Evolutionary conservation across 2,888 invertebrate species (phyloP).

Genomic region (Drosophila fulvimacula): DNA sequence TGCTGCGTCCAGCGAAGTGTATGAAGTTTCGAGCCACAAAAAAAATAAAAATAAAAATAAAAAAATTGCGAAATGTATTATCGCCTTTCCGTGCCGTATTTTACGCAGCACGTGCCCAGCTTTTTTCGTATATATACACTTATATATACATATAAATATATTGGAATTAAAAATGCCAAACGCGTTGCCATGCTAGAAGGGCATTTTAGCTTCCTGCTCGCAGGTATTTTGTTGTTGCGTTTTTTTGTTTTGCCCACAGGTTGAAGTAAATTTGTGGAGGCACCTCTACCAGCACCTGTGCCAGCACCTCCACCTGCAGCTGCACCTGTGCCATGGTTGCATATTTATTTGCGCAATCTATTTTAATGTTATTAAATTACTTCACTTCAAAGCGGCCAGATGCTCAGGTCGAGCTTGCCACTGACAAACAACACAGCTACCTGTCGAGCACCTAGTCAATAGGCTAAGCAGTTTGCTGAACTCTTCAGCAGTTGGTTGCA

Average conservation of each 20-base stretch:
- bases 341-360: conserved; percentile 55
- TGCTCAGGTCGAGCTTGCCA: not conserved
- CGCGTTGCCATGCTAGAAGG: conserved; percentile 67
- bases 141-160: conserved; percentile 6
- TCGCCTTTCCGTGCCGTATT: conserved; percentile 51
- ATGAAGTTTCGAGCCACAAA: conserved; percentile 35
- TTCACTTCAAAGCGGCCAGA: conserved; percentile 20
- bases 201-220: conserved; percentile 51
- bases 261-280: conserved; percentile 21
- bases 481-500: not conserved
- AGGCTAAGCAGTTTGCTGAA: conserved; percentile 10
- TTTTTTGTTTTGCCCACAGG: conserved; percentile 8
- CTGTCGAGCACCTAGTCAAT: conserved; percentile 4
- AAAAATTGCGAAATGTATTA: conserved; percentile 41
- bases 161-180: conserved; percentile 74
- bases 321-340: conserved; percentile 8
- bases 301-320: conserved; percentile 1
- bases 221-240: not conserved
- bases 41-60: conserved; percentile 2
- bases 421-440: not conserved
- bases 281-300: conserved; percentile 6
- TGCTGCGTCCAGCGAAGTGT: conserved; percentile 42
- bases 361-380: conserved; percentile 51
- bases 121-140: not conserved
- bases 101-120: conserved; percentile 54